Evolutionary conservation across 2,113 vertebrate genomes (phyloP).

Genomic region (Turnix velox): DNA sequence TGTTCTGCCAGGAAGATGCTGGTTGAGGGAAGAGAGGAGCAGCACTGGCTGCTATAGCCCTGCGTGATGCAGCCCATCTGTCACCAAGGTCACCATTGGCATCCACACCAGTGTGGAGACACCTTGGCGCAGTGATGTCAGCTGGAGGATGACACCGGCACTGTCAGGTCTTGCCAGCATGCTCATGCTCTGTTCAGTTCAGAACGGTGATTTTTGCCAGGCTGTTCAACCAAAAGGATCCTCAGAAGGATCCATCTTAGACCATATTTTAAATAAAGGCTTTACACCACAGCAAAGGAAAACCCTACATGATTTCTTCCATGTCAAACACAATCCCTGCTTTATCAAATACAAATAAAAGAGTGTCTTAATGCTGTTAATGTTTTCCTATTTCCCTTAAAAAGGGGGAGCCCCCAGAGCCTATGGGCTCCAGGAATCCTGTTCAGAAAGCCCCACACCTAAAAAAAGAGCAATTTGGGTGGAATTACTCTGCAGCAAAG

Average conservation of each 20-base stretch:
- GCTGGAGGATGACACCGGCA: rapidly evolving
- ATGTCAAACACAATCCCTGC: not conserved
- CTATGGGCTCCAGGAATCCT: not conserved
- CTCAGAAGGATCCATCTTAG: rapidly evolving
- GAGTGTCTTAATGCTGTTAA: not conserved
- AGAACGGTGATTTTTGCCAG: rapidly evolving
- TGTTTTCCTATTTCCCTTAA: too few species aligned
- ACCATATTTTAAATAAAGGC: not conserved
- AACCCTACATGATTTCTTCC: not conserved
- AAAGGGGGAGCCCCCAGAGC: not conserved
- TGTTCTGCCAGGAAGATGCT: rapidly evolving
- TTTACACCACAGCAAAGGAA: not conserved
- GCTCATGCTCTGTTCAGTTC: rapidly evolving
- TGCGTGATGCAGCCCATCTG: not conserved
- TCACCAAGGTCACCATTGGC: not conserved
- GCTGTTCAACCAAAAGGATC: not conserved
- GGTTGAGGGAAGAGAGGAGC: not conserved
- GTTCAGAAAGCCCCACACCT: not conserved
- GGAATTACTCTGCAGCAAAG: not conserved
- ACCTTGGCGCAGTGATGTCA: rapidly evolving
- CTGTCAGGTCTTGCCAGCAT: rapidly evolving
- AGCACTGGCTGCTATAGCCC: rapidly evolving
- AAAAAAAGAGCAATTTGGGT: rapidly evolving
- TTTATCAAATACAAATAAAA: not conserved
- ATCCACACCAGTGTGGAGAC: not conserved